Evolutionary conservation across 1,140 invertebrate species (phyloP), one percentile per base, ranked within the genome.

Genomic region (Drosophila erecta): DNA sequence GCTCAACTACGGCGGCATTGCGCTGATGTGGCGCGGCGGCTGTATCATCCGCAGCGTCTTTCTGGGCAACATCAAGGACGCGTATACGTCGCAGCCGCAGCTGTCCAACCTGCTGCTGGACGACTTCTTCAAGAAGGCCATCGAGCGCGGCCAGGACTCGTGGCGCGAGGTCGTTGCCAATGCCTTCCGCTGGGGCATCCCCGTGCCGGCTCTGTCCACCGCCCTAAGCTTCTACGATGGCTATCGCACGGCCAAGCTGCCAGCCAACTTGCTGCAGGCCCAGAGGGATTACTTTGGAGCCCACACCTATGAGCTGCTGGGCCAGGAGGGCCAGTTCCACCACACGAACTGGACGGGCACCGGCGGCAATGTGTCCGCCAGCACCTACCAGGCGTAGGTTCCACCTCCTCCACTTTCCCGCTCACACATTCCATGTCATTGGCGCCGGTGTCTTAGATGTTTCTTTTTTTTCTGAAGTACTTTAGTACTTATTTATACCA

Each of bases 321-420:
- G 93, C 8, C 93, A 96, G 59, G 98, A 99, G 47, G 98, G 98
- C 22, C 95, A 95, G 72, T 99, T 97, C 93, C 94, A 98, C 1
- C 99, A 99, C 91, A 99, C 98, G 44, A 99, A 99, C 92, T 99
- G 99, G 99, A 99, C 99, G 10, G 99, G 99, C 14, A 96, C 97
- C 78, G 99, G 99, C 41, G 99, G 99, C 64, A 97, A 97, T 85
- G 98, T 99, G 0, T 98, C 98, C 0, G 98, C 98, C 10, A 96
- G 97, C 41, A 98, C 98, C 2, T 99, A 99, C 90, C 95, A 97
- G 92, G 98, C 96, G 65, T 99, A 95, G 94, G 62, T 15, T 2
- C 3, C 11, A 11, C 33, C 60, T 27, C 27, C 47, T 50, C 24
- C 24, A 11, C 24, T 33, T 30, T 30, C 47, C 43, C 58, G 57